phyloP scores from a whole-genome alignment of 2,113 vertebrate genomes.

The Oreochromis spilurus region DNA sequence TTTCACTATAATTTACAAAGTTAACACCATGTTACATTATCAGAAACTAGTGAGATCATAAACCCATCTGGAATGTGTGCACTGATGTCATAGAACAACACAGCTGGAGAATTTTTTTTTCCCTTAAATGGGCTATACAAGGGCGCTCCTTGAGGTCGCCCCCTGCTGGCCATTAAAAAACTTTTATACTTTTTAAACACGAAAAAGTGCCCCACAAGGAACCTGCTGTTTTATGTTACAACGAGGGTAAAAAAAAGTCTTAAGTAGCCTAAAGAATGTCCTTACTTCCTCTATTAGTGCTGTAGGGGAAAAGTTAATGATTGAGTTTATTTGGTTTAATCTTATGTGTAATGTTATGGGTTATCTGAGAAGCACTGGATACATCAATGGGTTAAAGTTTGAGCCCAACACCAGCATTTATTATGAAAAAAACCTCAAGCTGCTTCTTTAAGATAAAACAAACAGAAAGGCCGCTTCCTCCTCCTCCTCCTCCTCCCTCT shows the following conservation, averaged over 20 bases:
- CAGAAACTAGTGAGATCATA: background rate
- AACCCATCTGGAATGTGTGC: background rate
- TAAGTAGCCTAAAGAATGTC: background rate
- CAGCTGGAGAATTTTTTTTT: fast-evolving
- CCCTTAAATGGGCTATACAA: background rate
- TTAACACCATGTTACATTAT: background rate
- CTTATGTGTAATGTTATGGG: background rate
- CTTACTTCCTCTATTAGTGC: background rate
- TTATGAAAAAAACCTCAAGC: background rate
- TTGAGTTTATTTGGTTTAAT: background rate
- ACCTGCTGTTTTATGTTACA: background rate
- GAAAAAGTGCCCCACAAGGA: background rate
- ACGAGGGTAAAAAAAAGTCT: background rate
- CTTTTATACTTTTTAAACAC: background rate
- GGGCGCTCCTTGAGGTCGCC: background rate
- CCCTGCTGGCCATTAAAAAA: background rate
- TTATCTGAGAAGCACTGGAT: background rate
- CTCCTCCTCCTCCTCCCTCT: background rate
- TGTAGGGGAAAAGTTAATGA: background rate
- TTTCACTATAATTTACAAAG: background rate
- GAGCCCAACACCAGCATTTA: background rate
- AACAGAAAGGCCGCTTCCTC: background rate
- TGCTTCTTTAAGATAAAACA: slow-evolving; percentile 45
- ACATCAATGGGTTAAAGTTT: background rate
- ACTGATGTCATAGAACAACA: background rate